phyloP scores from a whole-genome alignment of 1,140 invertebrate genomes.

The Lamellibrachia luymesi region DNA sequence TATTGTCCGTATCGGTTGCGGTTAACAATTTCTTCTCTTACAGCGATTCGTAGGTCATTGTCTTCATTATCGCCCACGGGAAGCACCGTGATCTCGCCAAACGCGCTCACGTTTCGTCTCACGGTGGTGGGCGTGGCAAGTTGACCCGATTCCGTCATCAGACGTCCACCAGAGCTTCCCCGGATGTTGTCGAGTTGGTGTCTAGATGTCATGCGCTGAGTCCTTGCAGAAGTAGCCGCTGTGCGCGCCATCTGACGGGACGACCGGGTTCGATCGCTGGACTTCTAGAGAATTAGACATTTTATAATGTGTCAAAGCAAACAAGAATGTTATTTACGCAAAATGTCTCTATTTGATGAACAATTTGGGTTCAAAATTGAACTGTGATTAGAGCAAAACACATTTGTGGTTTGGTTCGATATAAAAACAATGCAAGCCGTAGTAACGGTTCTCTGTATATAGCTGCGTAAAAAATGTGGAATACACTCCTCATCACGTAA shows the following conservation, averaged over 20 bases:
- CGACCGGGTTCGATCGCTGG: background rate
- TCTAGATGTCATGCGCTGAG: background rate
- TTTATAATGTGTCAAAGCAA: background rate
- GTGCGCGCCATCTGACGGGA: background rate
- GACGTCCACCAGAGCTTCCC: background rate
- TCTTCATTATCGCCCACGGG: constrained; percentile 26
- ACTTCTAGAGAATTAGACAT: background rate
- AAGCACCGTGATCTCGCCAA: constrained; percentile 27
- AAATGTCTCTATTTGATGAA: background rate
- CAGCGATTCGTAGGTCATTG: constrained; percentile 18
- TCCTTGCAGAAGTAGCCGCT: background rate
- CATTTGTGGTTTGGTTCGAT: too few species aligned
- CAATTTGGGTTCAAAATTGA: background rate
- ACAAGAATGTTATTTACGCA: background rate
- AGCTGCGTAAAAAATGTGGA: too few species aligned
- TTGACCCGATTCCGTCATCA: background rate
- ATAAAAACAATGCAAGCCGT: too few species aligned
- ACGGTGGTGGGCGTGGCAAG: constrained; percentile 17
- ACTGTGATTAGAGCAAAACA: background rate
- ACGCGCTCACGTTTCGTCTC: constrained; percentile 23
- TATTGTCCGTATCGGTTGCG: background rate
- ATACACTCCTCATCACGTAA: too few species aligned
- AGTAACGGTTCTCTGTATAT: too few species aligned
- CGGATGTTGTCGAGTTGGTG: background rate
- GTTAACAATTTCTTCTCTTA: constrained; percentile 14